phyloP scores from a whole-genome alignment of 2,888 invertebrate species.

The Halocaridina rubra region DNA sequence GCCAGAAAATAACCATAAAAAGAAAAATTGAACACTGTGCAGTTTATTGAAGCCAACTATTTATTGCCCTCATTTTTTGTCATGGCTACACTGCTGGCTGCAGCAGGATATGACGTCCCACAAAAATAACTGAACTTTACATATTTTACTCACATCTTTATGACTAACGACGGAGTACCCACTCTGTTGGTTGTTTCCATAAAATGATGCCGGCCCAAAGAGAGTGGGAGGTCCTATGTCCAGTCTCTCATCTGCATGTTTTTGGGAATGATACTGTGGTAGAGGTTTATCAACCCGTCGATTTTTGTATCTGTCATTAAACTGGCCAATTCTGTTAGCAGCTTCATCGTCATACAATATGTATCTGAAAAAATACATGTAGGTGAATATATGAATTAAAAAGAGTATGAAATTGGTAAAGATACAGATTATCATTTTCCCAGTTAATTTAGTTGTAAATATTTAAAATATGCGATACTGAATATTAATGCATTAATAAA shows the following conservation, averaged over 20 bases:
- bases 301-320: not conserved
- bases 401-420: not conserved
- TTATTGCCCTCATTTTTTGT: no score
- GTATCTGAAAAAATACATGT: slow-evolving; percentile 9
- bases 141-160: slow-evolving; percentile 13
- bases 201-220: slow-evolving; percentile 27
- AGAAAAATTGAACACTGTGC: not conserved
- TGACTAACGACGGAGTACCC: slow-evolving; percentile 21
- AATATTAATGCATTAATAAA: not conserved
- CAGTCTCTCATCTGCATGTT: no score
- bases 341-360: slow-evolving; percentile 22
- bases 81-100: no score
- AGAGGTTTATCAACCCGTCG: no score
- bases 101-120: no score
- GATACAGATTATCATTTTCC: not conserved
- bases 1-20: no score
- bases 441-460: not conserved
- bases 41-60: not conserved
- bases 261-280: no score
- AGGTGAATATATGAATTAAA: not conserved
- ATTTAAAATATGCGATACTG: not conserved
- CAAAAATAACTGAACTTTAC: not conserved
- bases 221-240: slow-evolving; percentile 6
- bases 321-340: not conserved
- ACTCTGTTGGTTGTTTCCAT: slow-evolving; percentile 30